Conservation (phyloP, 2,888 invertebrate genomes). For the Salticus scenicus region DNA sequence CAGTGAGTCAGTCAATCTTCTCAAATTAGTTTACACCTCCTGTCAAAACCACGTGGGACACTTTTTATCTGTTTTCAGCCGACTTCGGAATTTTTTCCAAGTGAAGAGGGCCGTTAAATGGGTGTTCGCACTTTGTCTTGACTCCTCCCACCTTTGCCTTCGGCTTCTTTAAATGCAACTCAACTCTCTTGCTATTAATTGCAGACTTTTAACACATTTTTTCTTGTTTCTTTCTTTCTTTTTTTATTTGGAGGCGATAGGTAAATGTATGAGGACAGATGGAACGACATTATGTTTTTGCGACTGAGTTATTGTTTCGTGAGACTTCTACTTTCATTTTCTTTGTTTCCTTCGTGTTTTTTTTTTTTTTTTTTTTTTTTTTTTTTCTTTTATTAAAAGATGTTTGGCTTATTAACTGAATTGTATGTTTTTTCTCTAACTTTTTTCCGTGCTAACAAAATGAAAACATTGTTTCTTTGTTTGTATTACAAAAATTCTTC, state of each 20-base stretch:
- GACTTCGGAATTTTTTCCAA: no score
- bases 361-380: not conserved
- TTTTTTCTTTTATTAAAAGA: not conserved
- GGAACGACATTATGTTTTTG: slow-evolving; percentile 9
- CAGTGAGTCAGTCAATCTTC: no score
- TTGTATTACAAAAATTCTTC: not conserved
- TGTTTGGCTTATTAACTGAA: slow-evolving; percentile 31
- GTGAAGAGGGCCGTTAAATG: no score
- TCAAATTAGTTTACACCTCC: no score
- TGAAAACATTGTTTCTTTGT: not conserved
- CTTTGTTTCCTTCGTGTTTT: slow-evolving; percentile 2
- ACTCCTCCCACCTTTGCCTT: slow-evolving; percentile 30
- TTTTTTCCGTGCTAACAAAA: slow-evolving; percentile 6
- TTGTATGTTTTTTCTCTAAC: slow-evolving; percentile 8
- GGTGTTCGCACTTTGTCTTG: slow-evolving; percentile 33
- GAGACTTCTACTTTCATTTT: not conserved
- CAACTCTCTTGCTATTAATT: slow-evolving; percentile 10
- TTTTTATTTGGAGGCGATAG: not conserved
- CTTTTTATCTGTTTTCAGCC: no score
- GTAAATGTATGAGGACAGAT: not conserved
- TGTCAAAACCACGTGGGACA: no score
- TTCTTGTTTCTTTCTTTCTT: not conserved
- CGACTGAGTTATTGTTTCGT: not conserved
- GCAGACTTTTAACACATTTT: slow-evolving; percentile 16
- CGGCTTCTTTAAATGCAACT: not conserved